phyloP scores from a whole-genome alignment of 2,797 vertebrate species.

The Pseudocheirus occidentalis region DNA sequence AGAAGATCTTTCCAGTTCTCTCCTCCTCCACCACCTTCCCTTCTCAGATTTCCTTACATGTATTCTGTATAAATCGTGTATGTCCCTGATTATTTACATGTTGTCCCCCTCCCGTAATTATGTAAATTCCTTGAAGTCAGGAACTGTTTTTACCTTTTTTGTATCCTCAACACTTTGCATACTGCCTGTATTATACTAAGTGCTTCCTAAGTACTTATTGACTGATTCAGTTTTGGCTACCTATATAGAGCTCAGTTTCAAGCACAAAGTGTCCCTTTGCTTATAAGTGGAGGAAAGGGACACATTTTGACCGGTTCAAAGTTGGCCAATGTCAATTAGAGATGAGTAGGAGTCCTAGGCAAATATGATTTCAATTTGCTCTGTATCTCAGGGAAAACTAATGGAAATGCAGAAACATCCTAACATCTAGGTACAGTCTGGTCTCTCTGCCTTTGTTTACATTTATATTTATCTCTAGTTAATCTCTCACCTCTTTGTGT shows the following conservation, averaged over 20 bases:
- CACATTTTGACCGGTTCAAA: not conserved
- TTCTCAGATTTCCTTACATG: too few relatives aligned
- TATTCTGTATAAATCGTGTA: too few relatives aligned
- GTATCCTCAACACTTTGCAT: not conserved
- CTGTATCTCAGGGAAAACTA: not conserved
- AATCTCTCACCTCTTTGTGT: not conserved
- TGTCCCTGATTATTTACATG: too few relatives aligned
- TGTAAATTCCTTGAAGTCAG: not conserved
- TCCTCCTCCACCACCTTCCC: too few relatives aligned
- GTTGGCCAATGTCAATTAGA: not conserved
- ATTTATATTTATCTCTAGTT: not conserved
- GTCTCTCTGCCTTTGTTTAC: not conserved
- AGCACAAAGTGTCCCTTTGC: not conserved
- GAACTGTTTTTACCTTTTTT: not conserved
- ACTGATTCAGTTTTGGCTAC: not conserved
- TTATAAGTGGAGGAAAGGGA: not conserved
- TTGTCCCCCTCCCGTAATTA: not conserved
- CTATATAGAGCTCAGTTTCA: not conserved
- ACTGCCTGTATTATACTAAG: not conserved
- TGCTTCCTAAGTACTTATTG: not conserved
- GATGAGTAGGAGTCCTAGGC: not conserved
- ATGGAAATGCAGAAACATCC: not conserved
- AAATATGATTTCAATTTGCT: not conserved
- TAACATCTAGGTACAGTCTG: not conserved
- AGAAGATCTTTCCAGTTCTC: too few relatives aligned